phyloP scores from a whole-genome alignment of 2,888 invertebrate species.

The Andrena chrysosceles region DNA sequence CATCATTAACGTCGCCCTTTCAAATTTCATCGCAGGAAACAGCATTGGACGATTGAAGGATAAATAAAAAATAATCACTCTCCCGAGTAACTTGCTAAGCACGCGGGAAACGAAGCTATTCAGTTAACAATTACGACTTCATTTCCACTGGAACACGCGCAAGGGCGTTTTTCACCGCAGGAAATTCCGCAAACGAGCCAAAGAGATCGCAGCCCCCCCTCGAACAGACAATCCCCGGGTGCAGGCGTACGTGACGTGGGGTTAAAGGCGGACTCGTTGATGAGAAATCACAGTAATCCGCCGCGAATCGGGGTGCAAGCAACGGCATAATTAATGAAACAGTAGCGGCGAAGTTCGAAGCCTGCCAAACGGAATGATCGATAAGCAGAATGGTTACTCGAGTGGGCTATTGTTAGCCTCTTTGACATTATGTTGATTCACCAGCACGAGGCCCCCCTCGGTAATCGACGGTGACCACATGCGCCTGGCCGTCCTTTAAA shows the following conservation, averaged over 20 bases:
- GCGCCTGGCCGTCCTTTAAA: slow-evolving; percentile 29
- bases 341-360: slow-evolving; percentile 26
- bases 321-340: slow-evolving; percentile 50
- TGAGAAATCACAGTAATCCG: slow-evolving; percentile 32
- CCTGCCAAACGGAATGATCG: slow-evolving; percentile 47
- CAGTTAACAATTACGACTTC: background rate
- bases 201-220: background rate
- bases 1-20: too few species aligned
- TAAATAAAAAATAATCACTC: too few species aligned
- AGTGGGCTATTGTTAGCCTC: slow-evolving; percentile 71
- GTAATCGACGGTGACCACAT: slow-evolving; percentile 25
- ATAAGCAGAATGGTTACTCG: slow-evolving; percentile 57
- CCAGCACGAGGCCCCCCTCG: slow-evolving; percentile 16
- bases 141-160: background rate
- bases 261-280: slow-evolving; percentile 1
- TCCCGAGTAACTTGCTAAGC: background rate
- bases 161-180: background rate
- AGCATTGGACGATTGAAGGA: too few species aligned
- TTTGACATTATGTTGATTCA: slow-evolving; percentile 72
- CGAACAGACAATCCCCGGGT: background rate
- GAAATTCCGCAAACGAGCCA: background rate
- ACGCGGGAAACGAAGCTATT: background rate
- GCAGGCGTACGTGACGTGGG: background rate
- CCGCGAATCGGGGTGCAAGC: background rate
- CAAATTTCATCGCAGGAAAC: too few species aligned